Conservation (phyloP, 2,888 invertebrate genomes). For the Sinelater perroti region DNA sequence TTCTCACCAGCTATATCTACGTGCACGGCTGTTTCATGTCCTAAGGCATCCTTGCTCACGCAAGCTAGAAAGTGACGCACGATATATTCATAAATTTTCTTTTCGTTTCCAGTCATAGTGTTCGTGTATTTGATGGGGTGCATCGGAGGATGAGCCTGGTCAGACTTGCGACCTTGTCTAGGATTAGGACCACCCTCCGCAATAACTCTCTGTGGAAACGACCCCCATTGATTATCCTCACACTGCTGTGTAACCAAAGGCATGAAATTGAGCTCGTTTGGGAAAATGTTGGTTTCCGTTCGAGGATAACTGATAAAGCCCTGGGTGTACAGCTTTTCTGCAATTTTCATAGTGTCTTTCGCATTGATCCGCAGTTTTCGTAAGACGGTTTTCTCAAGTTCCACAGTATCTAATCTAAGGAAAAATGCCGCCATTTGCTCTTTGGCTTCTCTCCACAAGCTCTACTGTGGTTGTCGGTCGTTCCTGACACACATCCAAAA, state of each 20-base stretch:
- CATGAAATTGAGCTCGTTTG: conserved; percentile 84
- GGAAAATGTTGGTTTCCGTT: conserved; percentile 98
- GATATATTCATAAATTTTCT: conserved; percentile 91
- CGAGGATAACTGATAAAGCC: conserved; percentile 98
- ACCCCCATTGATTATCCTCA: conserved; percentile 83
- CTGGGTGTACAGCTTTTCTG: conserved; percentile 94
- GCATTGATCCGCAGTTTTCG: conserved; percentile 91
- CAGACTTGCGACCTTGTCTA: conserved; percentile 93
- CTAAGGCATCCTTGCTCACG: conserved; percentile 93
- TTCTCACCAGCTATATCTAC: conserved; percentile 87
- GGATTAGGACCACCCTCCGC: conserved; percentile 85
- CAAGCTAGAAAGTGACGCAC: conserved; percentile 98
- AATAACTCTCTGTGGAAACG: conserved; percentile 81
- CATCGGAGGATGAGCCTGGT: conserved; percentile 99
- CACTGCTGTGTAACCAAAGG: conserved; percentile 80
- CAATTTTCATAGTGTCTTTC: conserved; percentile 94
- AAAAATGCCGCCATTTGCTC: conserved; percentile 94
- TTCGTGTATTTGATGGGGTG: conserved; percentile 88
- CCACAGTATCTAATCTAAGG: conserved; percentile 98
- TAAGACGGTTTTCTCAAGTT: conserved; percentile 94
- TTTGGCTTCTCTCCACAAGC: conserved; percentile 87
- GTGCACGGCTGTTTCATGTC: conserved; percentile 89
- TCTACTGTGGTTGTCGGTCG: conserved; percentile 77
- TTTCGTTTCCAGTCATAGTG: conserved; percentile 80
- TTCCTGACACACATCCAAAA: conserved; percentile 82